A percentile compares a stretch with the other conserved stretches of the same genome.
Evolutionary conservation across 2,113 vertebrate species (phyloP).

Genomic region (Piaya cayana): DNA sequence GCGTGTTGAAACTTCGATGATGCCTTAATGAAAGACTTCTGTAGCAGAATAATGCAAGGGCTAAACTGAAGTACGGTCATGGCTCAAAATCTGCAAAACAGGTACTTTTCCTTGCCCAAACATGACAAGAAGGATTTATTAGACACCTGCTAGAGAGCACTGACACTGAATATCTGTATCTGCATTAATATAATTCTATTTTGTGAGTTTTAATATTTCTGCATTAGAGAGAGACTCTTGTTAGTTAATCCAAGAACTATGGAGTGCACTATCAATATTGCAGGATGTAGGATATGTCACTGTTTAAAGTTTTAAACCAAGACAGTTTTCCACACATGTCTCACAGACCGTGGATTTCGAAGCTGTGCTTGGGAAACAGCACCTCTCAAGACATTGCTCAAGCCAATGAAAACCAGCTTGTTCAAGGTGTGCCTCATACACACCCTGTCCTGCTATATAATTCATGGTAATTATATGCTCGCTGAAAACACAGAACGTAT

Average conservation of each 20-base stretch:
- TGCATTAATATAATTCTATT: neutral
- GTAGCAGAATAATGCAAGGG: neutral
- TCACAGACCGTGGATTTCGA: neutral
- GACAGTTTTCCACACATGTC: neutral
- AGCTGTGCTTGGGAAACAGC: conserved; percentile 46
- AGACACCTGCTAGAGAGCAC: neutral
- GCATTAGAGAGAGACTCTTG: neutral
- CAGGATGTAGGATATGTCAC: neutral
- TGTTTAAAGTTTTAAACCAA: neutral
- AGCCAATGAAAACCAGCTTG: conserved; percentile 69
- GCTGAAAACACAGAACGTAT: conserved; percentile 43
- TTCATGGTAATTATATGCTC: conserved; percentile 66
- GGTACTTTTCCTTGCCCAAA: neutral
- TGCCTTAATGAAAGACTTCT: neutral
- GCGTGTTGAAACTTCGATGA: neutral
- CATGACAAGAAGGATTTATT: neutral
- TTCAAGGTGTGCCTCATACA: conserved; percentile 64
- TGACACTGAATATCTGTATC: neutral
- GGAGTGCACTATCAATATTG: neutral
- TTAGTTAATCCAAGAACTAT: neutral
- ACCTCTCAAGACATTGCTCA: conserved; percentile 46
- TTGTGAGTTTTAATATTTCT: neutral
- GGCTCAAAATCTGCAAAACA: neutral
- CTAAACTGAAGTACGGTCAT: neutral
- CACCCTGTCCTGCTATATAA: conserved; percentile 72